phyloP scores from a whole-genome alignment of 2,888 invertebrate genomes.

The Oxytorus armatus region DNA sequence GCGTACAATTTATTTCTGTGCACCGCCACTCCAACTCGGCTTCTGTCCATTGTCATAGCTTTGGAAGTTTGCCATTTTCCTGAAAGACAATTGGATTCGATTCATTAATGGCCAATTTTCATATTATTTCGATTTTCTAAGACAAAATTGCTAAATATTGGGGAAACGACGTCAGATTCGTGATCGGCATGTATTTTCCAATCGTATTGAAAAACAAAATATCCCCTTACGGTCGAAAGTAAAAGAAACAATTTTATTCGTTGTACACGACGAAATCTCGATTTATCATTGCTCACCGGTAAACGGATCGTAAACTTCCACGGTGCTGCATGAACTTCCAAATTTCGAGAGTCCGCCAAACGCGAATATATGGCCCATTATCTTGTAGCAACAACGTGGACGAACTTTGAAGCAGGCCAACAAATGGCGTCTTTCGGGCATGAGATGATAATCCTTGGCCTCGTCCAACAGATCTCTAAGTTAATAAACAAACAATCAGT shows the following conservation, averaged over 20 bases:
- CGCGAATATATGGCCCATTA: slow-evolving; percentile 93
- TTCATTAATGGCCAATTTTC: too few relatives aligned
- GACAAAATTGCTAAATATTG: too few relatives aligned
- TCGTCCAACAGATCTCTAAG: slow-evolving; percentile 92
- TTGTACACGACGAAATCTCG: slow-evolving; percentile 3
- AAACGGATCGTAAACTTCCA: slow-evolving; percentile 93
- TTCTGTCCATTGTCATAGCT: slow-evolving; percentile 93
- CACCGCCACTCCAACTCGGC: slow-evolving; percentile 94
- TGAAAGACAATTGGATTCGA: slow-evolving; percentile 61
- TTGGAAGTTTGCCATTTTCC: slow-evolving; percentile 91
- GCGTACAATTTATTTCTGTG: slow-evolving; percentile 91
- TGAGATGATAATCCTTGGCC: slow-evolving; percentile 94
- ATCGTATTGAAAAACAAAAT: too few relatives aligned
- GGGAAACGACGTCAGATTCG: too few relatives aligned
- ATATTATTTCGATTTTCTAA: too few relatives aligned
- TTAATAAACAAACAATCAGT: slow-evolving; percentile 42
- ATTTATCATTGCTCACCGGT: slow-evolving; percentile 77
- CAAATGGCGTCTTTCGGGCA: slow-evolving; percentile 92
- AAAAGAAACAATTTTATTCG: background rate
- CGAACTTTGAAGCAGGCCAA: slow-evolving; percentile 91
- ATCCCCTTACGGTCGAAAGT: too few relatives aligned
- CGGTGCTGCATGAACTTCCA: slow-evolving; percentile 93
- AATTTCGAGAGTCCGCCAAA: slow-evolving; percentile 94
- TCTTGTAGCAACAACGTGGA: slow-evolving; percentile 90
- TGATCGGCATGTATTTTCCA: too few relatives aligned